A percentile compares a stretch with the other conserved stretches of the same genome.
Evolutionary conservation across 2,797 vertebrate genomes (phyloP).

Genomic region (Rhynchotus rufescens): DNA sequence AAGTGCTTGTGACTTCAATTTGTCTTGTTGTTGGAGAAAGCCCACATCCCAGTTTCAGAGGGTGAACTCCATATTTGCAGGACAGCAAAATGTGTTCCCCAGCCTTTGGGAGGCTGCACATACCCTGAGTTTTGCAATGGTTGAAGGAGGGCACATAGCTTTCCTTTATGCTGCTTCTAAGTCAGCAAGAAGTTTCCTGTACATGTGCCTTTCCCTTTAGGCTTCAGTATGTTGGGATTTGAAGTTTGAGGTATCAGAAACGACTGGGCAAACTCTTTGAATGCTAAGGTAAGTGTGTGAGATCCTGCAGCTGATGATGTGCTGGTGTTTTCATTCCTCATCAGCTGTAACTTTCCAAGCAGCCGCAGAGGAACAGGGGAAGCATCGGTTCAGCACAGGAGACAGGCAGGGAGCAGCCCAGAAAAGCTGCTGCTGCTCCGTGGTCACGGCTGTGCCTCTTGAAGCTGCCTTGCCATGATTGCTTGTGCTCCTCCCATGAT

Average conservation of each 20-base stretch:
- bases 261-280: too few relatives aligned
- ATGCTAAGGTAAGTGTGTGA: accelerated
- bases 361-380: background rate
- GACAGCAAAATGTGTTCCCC: background rate
- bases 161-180: background rate
- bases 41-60: background rate
- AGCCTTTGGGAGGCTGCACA: background rate
- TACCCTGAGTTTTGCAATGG: background rate
- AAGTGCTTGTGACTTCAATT: background rate
- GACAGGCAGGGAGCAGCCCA: background rate
- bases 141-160: background rate
- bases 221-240: background rate
- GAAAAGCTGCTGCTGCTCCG: background rate
- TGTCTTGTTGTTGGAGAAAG: background rate
- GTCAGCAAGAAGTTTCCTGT: background rate
- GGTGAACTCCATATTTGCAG: background rate
- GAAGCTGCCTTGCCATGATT: background rate
- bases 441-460: background rate
- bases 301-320: background rate
- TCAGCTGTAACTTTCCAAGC: background rate
- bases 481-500: background rate
- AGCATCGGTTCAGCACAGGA: background rate
- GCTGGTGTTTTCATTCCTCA: background rate
- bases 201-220: background rate
- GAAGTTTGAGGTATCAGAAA: background rate